These are phyloP conservation scores for Peromyscus polionotus DNA, from an alignment of 2,113 vertebrate species.

Conservation along the genomic window DNA sequence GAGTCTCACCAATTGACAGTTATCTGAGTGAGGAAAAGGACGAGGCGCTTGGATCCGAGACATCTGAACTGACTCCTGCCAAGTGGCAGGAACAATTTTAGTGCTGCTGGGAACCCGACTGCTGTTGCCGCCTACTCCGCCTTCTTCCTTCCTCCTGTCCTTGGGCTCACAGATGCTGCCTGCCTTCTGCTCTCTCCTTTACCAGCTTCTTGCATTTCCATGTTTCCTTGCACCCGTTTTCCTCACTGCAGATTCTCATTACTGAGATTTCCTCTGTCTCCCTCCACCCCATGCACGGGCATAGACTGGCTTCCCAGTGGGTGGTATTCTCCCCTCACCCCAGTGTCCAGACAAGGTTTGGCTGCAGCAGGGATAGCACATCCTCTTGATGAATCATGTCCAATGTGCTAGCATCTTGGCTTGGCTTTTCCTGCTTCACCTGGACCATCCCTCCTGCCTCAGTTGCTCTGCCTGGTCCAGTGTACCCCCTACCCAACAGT, in stretches of 20 bases:
- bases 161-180: conserved; percentile 81
- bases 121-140: conserved; percentile 81
- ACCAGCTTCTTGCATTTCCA: conserved; percentile 70
- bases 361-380: too few species aligned
- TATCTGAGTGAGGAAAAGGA: conserved; percentile 66
- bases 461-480: neutral
- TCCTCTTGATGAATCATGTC: neutral
- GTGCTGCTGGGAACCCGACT: conserved; percentile 80
- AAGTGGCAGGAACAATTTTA: conserved; percentile 85
- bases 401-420: neutral
- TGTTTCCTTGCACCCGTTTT: conserved; percentile 59
- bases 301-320: neutral
- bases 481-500: neutral
- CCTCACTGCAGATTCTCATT: conserved; percentile 62
- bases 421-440: neutral
- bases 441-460: accelerated
- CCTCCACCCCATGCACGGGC: neutral
- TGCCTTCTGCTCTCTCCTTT: conserved; percentile 82
- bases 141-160: conserved; percentile 83
- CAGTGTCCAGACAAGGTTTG: neutral
- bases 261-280: neutral
- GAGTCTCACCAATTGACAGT: conserved; percentile 30
- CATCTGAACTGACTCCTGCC: conserved; percentile 80
- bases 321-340: neutral
- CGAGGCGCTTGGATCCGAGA: conserved; percentile 71